Conservation (phyloP, 2,797 vertebrate genomes). For the Carduelis carduelis region DNA sequence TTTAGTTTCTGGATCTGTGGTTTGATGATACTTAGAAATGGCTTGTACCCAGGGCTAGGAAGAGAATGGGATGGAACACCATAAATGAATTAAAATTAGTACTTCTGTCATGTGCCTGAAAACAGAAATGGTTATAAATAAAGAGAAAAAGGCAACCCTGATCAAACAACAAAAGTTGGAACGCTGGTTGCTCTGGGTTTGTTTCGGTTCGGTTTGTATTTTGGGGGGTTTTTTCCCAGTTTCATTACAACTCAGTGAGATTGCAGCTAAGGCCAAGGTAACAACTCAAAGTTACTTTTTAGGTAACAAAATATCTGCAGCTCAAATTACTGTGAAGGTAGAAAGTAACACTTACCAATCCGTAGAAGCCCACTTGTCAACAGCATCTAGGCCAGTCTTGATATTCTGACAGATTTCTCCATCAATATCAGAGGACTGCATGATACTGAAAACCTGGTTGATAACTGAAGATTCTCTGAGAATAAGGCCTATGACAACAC, state of each 20-base stretch:
- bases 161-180: not conserved
- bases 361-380: constrained; percentile 89
- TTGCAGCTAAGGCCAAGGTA: not conserved
- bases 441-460: constrained; percentile 86
- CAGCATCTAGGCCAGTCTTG: constrained; percentile 83
- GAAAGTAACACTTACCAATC: constrained; percentile 84
- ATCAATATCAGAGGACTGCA: constrained; percentile 87
- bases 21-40: constrained; percentile 91
- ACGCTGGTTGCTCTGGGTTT: not conserved
- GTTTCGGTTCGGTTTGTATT: not conserved
- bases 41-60: constrained; percentile 93
- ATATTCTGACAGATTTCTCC: constrained; percentile 88
- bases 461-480: constrained; percentile 88
- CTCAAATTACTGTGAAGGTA: not conserved
- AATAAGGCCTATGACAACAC: constrained; percentile 91
- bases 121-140: not conserved
- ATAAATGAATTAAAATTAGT: not conserved
- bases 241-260: not conserved
- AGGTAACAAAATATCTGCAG: not conserved
- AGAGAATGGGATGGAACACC: not conserved
- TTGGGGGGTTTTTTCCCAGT: no score
- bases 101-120: not conserved
- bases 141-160: not conserved
- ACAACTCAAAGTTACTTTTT: not conserved
- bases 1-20: constrained; percentile 91